These are phyloP conservation scores for Allobates femoralis DNA, from an alignment of 2,797 vertebrate species.

Conservation along the genomic window DNA sequence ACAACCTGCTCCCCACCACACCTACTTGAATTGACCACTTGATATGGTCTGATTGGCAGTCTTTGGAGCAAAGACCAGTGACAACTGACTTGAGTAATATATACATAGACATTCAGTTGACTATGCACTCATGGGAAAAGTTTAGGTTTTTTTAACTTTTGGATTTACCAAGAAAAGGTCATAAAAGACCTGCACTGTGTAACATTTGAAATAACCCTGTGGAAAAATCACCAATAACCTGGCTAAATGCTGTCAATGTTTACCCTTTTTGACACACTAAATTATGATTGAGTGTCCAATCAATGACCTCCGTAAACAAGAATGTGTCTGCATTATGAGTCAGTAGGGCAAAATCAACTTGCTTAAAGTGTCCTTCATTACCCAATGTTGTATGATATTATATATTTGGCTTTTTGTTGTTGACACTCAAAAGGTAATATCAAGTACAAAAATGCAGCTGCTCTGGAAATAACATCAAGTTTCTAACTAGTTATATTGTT, in stretches of 20 bases:
- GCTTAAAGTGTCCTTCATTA: slow-evolving; percentile 74
- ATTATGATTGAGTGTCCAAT: slow-evolving; percentile 65
- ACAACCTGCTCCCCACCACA: slow-evolving; percentile 77
- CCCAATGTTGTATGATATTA: slow-evolving; percentile 70
- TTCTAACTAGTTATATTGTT: slow-evolving; percentile 74
- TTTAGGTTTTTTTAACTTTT: slow-evolving; percentile 69
- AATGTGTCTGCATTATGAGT: slow-evolving; percentile 67
- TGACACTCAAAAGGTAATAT: slow-evolving; percentile 72
- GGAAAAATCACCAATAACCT: slow-evolving; percentile 68
- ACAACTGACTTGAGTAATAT: slow-evolving; percentile 74
- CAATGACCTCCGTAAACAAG: slow-evolving; percentile 69
- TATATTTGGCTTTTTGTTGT: slow-evolving; percentile 75
- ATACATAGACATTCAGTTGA: slow-evolving; percentile 65
- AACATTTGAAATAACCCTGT: slow-evolving; percentile 64
- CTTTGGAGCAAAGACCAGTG: slow-evolving; percentile 80
- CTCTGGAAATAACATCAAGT: slow-evolving; percentile 76
- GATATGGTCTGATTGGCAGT: slow-evolving; percentile 78
- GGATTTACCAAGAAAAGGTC: slow-evolving; percentile 67
- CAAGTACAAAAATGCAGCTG: slow-evolving; percentile 75
- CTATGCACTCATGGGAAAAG: slow-evolving; percentile 64
- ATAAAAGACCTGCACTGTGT: slow-evolving; percentile 66
- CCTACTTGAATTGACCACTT: slow-evolving; percentile 77
- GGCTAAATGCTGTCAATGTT: slow-evolving; percentile 69
- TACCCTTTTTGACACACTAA: slow-evolving; percentile 63
- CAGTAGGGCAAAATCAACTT: slow-evolving; percentile 72